phyloP scores from a whole-genome alignment of 2,113 vertebrate species.

The Hepsetus odoe region DNA sequence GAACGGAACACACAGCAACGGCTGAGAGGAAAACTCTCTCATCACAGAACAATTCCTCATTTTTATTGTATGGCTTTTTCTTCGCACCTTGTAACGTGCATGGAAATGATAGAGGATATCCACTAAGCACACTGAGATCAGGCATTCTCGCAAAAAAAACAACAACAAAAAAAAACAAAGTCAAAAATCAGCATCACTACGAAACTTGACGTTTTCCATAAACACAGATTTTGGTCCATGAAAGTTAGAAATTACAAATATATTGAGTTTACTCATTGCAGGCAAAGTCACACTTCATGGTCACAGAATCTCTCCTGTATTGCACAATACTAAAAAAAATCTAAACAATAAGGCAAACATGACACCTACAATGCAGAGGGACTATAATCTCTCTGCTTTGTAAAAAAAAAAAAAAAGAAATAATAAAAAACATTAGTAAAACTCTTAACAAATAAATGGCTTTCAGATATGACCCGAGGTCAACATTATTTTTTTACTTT shows the following conservation, averaged over 20 bases:
- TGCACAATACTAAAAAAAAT: conserved; percentile 2
- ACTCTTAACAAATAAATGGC: not conserved
- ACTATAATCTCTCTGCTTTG: not conserved
- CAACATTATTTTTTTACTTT: not conserved
- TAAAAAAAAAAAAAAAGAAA: not conserved
- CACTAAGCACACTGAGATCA: conserved; percentile 2
- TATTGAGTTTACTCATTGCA: conserved; percentile 19
- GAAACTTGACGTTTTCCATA: conserved; percentile 7
- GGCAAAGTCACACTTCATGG: conserved; percentile 1
- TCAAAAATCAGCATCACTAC: conserved; percentile 3
- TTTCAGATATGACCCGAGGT: conserved; percentile 7
- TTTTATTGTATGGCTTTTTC: conserved; percentile 46
- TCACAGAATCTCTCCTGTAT: not conserved
- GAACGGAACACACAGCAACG: conserved; percentile 1
- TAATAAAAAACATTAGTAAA: no score
- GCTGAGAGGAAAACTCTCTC: not conserved
- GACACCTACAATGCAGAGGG: not conserved
- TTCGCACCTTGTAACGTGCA: conserved; percentile 23
- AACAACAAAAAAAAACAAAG: not conserved
- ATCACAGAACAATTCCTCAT: conserved; percentile 10
- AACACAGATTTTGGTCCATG: conserved; percentile 69
- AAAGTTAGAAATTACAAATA: conserved; percentile 23
- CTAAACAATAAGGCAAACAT: not conserved
- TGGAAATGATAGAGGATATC: conserved; percentile 7
- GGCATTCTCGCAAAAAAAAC: conserved; percentile 24